These are phyloP conservation scores for Dryocosmus kuriphilus DNA, from an alignment of 2,888 invertebrate genomes.

Conservation along the genomic window DNA sequence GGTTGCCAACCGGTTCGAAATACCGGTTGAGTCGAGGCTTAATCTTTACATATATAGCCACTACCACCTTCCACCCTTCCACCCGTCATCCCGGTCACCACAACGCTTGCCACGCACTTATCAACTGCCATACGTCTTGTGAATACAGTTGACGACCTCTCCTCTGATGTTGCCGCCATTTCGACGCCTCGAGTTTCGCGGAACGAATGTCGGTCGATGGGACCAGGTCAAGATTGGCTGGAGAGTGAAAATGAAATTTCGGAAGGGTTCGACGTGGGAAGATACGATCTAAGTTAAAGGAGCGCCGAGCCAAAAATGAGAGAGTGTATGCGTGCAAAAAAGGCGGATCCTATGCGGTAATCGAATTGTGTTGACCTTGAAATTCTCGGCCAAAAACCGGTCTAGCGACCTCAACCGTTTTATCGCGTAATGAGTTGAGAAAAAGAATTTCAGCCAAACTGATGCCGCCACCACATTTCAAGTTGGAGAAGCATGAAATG, in stretches of 20 bases:
- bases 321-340: not conserved
- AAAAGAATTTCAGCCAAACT: not conserved
- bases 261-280: not conserved
- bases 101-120: slow-evolving; percentile 20
- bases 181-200: slow-evolving; percentile 30
- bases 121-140: slow-evolving; percentile 32
- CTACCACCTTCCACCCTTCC: slow-evolving; percentile 35
- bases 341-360: not conserved
- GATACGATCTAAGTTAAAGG: not conserved
- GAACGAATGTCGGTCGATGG: slow-evolving; percentile 36
- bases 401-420: not conserved
- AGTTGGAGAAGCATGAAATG: not conserved
- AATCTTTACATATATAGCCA: not conserved
- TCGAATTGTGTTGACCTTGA: slow-evolving; percentile 27
- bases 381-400: not conserved
- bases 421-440: not conserved
- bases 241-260: slow-evolving; percentile 26
- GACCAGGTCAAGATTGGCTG: slow-evolving; percentile 29
- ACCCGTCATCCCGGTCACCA: slow-evolving; percentile 30
- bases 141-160: slow-evolving; percentile 28
- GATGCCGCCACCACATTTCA: not conserved
- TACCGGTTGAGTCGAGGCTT: slow-evolving; percentile 57
- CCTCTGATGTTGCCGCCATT: slow-evolving; percentile 45
- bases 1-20: slow-evolving; percentile 58
- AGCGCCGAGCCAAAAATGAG: not conserved